Percentiles rank a stretch among this genome's conserved stretches.
These are phyloP conservation scores for Medauroidea extradentata DNA, from an alignment of 1,140 invertebrate species.

Conservation along the genomic window DNA sequence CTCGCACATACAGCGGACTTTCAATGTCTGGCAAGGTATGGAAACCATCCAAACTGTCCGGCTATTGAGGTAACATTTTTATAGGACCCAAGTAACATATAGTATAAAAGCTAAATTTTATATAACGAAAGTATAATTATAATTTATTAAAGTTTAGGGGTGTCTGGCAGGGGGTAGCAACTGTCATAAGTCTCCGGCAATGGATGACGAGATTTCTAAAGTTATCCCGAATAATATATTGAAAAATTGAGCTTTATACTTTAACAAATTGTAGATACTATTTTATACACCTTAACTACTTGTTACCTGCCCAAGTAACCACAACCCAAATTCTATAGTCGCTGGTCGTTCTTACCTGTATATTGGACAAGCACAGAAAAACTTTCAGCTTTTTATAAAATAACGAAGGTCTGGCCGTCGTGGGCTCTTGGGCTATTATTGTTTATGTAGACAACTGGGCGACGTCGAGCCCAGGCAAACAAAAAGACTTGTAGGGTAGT, in stretches of 20 bases:
- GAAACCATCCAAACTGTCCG: slow-evolving; percentile 23
- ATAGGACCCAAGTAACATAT: slow-evolving; percentile 20
- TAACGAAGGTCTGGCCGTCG: slow-evolving; percentile 19
- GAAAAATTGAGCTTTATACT: slow-evolving; percentile 19
- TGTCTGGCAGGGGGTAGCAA: slow-evolving; percentile 21
- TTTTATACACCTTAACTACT: slow-evolving; percentile 15
- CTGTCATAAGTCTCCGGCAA: slow-evolving; percentile 24
- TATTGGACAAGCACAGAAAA: slow-evolving; percentile 15
- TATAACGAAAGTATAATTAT: slow-evolving; percentile 27
- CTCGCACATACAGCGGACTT: slow-evolving; percentile 10
- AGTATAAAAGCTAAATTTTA: slow-evolving; percentile 26
- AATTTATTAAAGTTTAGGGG: slow-evolving; percentile 23
- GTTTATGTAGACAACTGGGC: no score
- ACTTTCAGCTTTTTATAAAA: slow-evolving; percentile 22
- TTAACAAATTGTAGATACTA: slow-evolving; percentile 17
- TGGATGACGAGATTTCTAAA: slow-evolving; percentile 22
- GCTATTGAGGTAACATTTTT: slow-evolving; percentile 23
- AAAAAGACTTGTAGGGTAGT: no score
- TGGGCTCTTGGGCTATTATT: slow-evolving; percentile 17
- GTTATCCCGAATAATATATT: slow-evolving; percentile 9
- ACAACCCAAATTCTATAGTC: slow-evolving; percentile 12
- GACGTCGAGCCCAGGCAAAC: no score
- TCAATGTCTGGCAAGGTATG: slow-evolving; percentile 22
- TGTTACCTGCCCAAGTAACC: slow-evolving; percentile 17
- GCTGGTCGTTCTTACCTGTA: slow-evolving; percentile 17